Evolutionary conservation across 2,888 invertebrate genomes (phyloP).

Genomic region (Crepidodera aurea): DNA sequence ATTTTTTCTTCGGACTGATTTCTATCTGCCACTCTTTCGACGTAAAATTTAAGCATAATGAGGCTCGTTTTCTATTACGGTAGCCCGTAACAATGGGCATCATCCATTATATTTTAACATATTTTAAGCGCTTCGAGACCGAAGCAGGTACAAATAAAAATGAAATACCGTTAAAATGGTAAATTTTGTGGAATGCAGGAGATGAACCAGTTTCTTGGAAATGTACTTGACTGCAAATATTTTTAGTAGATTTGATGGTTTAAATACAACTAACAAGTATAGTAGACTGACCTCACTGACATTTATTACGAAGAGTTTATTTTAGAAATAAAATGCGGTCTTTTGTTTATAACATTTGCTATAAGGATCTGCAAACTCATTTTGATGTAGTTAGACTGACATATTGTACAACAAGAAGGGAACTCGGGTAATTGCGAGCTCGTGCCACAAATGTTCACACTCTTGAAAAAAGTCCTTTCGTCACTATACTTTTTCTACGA

Average conservation of each 20-base stretch:
- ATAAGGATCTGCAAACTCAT: too few relatives aligned
- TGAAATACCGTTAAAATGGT: slow-evolving; percentile 37
- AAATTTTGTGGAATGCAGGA: slow-evolving; percentile 28
- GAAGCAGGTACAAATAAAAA: slow-evolving; percentile 36
- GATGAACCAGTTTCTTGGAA: slow-evolving; percentile 26
- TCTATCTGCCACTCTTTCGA: slow-evolving; percentile 51
- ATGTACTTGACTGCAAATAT: not conserved
- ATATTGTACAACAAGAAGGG: too few relatives aligned
- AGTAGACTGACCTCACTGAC: too few relatives aligned
- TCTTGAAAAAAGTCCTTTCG: too few relatives aligned
- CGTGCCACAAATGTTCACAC: too few relatives aligned
- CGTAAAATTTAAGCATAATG: slow-evolving; percentile 50
- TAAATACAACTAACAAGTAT: not conserved
- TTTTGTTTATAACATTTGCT: too few relatives aligned
- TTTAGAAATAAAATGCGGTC: too few relatives aligned
- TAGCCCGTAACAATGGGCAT: slow-evolving; percentile 44
- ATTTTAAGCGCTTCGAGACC: slow-evolving; percentile 29
- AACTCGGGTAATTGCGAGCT: too few relatives aligned
- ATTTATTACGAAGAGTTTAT: too few relatives aligned
- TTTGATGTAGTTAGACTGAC: too few relatives aligned
- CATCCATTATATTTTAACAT: slow-evolving; percentile 40
- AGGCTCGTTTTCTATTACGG: slow-evolving; percentile 44
- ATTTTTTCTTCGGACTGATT: slow-evolving; percentile 48
- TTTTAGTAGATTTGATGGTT: too few relatives aligned
- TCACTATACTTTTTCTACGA: too few relatives aligned